Evolutionary conservation across 2,113 vertebrate species (phyloP).

Genomic region (Cichladusa arquata): DNA sequence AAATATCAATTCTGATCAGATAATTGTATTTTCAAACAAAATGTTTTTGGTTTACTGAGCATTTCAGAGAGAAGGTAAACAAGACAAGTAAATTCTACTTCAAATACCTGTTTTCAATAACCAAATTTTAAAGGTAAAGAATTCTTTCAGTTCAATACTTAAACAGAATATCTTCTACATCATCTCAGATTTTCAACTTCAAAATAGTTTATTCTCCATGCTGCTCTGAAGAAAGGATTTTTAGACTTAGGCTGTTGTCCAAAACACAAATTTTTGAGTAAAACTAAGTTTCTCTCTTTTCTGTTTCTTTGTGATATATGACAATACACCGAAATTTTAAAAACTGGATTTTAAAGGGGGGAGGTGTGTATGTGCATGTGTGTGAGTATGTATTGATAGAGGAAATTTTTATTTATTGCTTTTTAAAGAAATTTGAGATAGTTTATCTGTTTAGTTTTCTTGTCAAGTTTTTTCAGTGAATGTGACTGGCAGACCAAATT

Average conservation of each 20-base stretch:
- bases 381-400: background rate
- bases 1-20: background rate
- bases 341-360: background rate
- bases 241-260: background rate
- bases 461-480: background rate
- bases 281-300: background rate
- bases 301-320: background rate
- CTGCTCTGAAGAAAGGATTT: background rate
- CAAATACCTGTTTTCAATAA: background rate
- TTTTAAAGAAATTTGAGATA: background rate
- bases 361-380: fast-evolving
- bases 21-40: slow-evolving; percentile 1
- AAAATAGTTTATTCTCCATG: background rate
- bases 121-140: background rate
- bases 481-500: background rate
- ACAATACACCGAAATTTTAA: background rate
- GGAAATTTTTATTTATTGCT: background rate
- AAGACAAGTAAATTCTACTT: background rate
- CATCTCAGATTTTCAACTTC: background rate
- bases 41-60: background rate
- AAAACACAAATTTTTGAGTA: background rate
- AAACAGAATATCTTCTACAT: background rate
- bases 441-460: background rate
- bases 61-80: background rate
- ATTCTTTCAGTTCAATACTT: background rate